Conservation (phyloP, 53 echinoderm and acorn worm species). For the Paracentrotus lividus region DNA sequence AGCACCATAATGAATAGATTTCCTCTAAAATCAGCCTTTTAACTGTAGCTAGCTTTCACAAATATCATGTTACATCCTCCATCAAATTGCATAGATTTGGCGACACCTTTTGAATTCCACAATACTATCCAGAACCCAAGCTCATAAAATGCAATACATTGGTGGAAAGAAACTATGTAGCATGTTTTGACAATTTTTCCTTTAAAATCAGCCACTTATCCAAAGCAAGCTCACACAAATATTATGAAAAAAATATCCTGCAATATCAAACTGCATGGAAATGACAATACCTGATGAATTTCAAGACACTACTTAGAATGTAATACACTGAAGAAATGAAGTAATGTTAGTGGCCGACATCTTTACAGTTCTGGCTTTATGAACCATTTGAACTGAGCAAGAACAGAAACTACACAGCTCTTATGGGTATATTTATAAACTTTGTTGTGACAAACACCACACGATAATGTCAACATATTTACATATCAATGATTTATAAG, state of each 20-base stretch:
- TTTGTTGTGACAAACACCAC: not conserved
- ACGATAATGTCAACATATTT: not conserved
- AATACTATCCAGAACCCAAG: not conserved
- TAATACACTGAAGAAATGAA: too few relatives aligned
- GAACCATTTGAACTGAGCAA: too few relatives aligned
- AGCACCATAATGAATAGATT: not conserved
- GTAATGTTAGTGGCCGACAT: too few relatives aligned
- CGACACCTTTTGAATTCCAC: not conserved
- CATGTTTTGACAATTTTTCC: not conserved
- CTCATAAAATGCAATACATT: not conserved
- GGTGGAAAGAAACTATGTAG: not conserved
- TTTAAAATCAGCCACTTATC: not conserved
- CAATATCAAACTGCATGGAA: too few relatives aligned
- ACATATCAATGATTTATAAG: not conserved
- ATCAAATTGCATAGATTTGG: not conserved
- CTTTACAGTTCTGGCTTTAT: too few relatives aligned
- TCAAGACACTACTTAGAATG: too few relatives aligned
- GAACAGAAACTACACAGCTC: not conserved
- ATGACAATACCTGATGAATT: too few relatives aligned
- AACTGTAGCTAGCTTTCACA: not conserved
- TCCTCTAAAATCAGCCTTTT: not conserved
- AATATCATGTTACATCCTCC: not conserved
- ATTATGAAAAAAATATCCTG: too few relatives aligned
- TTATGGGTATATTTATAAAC: not conserved
- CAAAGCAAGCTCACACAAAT: too few relatives aligned